These are phyloP conservation scores for Mallotus villosus DNA, from an alignment of 2,797 vertebrate genomes.

Conservation along the genomic window DNA sequence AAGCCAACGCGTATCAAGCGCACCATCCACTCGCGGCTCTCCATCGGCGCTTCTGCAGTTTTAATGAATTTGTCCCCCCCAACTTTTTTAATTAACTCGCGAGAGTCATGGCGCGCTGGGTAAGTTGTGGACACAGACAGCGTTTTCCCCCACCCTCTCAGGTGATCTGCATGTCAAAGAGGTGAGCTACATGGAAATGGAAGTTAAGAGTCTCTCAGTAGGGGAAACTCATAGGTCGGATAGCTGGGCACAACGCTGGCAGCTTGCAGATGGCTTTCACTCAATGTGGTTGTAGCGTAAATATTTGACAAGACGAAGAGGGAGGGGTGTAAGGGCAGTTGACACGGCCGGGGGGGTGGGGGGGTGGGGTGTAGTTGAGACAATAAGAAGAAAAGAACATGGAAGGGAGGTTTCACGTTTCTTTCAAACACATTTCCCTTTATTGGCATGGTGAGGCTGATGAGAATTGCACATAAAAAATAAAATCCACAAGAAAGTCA, in stretches of 20 bases:
- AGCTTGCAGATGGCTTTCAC: background rate
- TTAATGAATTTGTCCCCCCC: slow-evolving; percentile 69
- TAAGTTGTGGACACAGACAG: slow-evolving; percentile 67
- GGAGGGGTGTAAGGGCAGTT: slow-evolving; percentile 25
- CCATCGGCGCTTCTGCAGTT: slow-evolving; percentile 36
- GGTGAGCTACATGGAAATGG: slow-evolving; percentile 48
- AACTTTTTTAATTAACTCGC: slow-evolving; percentile 72
- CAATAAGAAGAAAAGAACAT: slow-evolving; percentile 19
- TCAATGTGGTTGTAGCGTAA: background rate
- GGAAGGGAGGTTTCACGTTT: slow-evolving; percentile 40
- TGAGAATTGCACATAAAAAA: slow-evolving; percentile 96
- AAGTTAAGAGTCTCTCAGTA: slow-evolving; percentile 44
- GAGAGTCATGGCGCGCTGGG: slow-evolving; percentile 60
- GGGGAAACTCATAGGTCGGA: slow-evolving; percentile 1
- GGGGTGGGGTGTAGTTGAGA: slow-evolving; percentile 28
- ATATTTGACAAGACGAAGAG: background rate
- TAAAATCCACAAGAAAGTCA: slow-evolving; percentile 93
- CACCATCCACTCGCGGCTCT: slow-evolving; percentile 60
- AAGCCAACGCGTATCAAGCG: slow-evolving; percentile 64
- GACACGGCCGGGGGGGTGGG: background rate
- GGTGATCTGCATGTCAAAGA: slow-evolving; percentile 70
- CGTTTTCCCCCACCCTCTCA: slow-evolving; percentile 42
- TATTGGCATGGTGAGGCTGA: slow-evolving; percentile 99
- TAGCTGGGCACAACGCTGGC: background rate
- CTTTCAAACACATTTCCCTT: slow-evolving; percentile 98